Base-by-base conservation (phyloP, 2,888 invertebrate genomes). In the Sabellastarte sp. region DNA sequence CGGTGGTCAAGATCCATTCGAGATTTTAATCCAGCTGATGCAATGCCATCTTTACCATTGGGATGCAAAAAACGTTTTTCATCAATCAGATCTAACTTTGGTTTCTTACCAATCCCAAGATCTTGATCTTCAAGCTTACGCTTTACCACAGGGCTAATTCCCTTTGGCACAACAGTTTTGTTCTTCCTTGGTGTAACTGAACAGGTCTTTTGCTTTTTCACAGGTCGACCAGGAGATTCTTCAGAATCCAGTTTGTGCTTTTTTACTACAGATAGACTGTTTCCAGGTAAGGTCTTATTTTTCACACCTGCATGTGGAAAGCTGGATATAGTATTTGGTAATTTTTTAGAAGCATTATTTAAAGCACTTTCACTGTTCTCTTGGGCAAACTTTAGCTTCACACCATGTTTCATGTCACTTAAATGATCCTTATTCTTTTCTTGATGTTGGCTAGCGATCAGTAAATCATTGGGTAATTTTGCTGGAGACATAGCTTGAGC, bases 1-100 rank as follows among this genome's bases (percentile, higher is more conserved):
- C 59, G 32, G 32, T 62, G 60, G 32, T 65, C 64, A 15, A 32
- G 28, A 41, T 65, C 65, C 3, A 32, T 50, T n/a, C 31, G 20
- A 4, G 28, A 30, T 15, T 15, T 57, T 28, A 10, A 4, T 28
- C 20, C 26, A n/a, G n/a, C n/a, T n/a, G n/a, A n/a, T n/a, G n/a
- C n/a, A n/a, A n/a, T n/a, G 31, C 10, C 29, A 3, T 30, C 31
- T 29, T 41, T 41, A 10, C 41, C 41, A 20, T 41, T 41, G 10
- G 41, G 41, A 41, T 15, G 20, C 10, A 41, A 20, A 20, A 10
- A 41, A 15, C 10, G 10, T 15, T 41, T 20, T 41, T 10, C 41
- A 41, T 41, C 20, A 10, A 20, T 10, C 10, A 41, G 10, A 41
- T 41, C 41, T 20, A 41, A 41, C 20, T 26, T 57, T 10, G 57